Percentiles rank a stretch among this genome's conserved stretches.
These are phyloP conservation scores for Agonopterix arenella DNA, from an alignment of 2,888 invertebrate species.

Conservation along the genomic window DNA sequence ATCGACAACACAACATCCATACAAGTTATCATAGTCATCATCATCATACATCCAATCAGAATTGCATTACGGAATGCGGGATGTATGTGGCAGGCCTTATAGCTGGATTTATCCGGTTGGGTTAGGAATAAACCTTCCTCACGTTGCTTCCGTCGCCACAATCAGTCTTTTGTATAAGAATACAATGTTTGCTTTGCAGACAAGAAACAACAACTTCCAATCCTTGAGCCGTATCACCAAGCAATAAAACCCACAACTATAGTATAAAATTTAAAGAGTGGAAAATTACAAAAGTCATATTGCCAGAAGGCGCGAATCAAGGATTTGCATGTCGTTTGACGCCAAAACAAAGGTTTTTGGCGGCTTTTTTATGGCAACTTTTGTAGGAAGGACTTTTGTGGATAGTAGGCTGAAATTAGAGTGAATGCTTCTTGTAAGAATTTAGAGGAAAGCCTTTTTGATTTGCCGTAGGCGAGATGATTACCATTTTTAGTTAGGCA, in stretches of 20 bases:
- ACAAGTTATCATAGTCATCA: no score
- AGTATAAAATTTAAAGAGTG: background rate
- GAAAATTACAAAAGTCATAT: constrained; percentile 16
- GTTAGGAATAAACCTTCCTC: constrained; percentile 3
- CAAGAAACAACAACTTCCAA: background rate
- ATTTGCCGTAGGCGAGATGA: no score
- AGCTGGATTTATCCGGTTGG: no score
- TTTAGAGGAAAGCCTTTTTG: no score
- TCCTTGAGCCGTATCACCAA: background rate
- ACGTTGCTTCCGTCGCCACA: constrained; percentile 33
- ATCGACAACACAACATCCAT: no score
- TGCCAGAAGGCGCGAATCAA: constrained; percentile 42
- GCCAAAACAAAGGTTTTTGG: constrained; percentile 34
- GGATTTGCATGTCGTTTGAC: constrained; percentile 33
- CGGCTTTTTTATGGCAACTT: constrained; percentile 21
- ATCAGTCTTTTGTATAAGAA: constrained; percentile 38
- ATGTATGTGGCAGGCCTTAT: no score
- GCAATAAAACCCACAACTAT: constrained; percentile 2
- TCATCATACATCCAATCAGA: no score
- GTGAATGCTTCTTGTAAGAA: no score
- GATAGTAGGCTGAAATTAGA: no score
- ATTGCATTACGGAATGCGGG: no score
- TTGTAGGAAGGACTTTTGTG: no score
- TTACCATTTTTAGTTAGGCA: no score
- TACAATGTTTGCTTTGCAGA: constrained; percentile 13